Evolutionary conservation across 2,888 invertebrate species (phyloP).

Genomic region (Stegana nigrithorax): DNA sequence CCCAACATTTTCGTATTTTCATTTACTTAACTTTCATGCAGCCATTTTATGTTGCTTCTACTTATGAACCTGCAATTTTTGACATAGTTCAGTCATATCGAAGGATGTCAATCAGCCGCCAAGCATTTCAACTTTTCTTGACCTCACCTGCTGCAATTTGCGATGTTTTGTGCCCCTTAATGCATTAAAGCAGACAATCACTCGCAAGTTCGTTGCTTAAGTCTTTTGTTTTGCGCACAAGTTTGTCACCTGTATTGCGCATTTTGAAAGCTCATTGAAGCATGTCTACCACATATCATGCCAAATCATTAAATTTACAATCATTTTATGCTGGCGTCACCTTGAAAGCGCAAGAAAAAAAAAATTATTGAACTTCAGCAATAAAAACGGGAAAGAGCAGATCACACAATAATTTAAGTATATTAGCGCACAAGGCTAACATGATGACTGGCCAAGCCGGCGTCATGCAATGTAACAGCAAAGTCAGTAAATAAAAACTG

Average conservation of each 20-base stretch:
- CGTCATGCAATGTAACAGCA: conserved; percentile 4
- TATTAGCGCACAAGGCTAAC: conserved; percentile 43
- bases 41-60: too few species aligned
- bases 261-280: neutral
- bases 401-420: conserved; percentile 42
- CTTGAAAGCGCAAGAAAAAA: conserved; percentile 32
- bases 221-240: conserved; percentile 30
- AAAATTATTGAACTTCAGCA: conserved; percentile 38
- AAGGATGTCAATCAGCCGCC: too few species aligned
- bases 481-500: neutral
- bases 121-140: too few species aligned
- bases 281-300: neutral
- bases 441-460: conserved; percentile 47
- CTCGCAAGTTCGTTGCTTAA: conserved; percentile 35
- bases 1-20: too few species aligned
- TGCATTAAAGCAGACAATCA: neutral
- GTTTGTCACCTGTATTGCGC: neutral
- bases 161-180: too few species aligned
- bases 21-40: too few species aligned
- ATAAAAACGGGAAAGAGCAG: conserved; percentile 23
- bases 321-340: conserved; percentile 6
- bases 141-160: too few species aligned
- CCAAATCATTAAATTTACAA: neutral
- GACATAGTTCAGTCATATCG: too few species aligned
- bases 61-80: too few species aligned